A percentile compares a stretch with the other conserved stretches of the same genome.
Conservation (phyloP, 2,797 vertebrate species). For the Telmatherina bonti region DNA sequence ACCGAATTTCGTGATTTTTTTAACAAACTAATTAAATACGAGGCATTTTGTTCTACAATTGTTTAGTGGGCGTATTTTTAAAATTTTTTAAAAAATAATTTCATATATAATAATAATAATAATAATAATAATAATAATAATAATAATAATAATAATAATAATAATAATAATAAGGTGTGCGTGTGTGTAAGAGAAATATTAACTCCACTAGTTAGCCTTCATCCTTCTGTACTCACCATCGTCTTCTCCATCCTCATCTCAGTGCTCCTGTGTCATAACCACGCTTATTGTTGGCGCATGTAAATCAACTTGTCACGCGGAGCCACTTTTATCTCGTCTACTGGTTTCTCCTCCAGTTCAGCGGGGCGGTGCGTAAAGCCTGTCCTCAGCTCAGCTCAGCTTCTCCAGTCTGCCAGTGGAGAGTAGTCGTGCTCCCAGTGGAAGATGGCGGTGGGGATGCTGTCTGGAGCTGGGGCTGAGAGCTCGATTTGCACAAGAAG, state of each 20-base stretch:
- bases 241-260: background rate
- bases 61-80: too few species aligned
- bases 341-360: constrained; percentile 14
- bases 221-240: too few species aligned
- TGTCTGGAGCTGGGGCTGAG: constrained; percentile 71
- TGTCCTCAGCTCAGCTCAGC: constrained; percentile 49
- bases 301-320: constrained; percentile 26
- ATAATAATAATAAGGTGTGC: too few species aligned
- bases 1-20: too few species aligned
- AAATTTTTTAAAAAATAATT: too few species aligned
- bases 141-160: too few species aligned
- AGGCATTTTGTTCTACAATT: too few species aligned
- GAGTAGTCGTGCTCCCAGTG: constrained; percentile 76
- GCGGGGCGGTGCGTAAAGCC: constrained; percentile 54
- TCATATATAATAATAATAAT: too few species aligned
- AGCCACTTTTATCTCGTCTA: background rate
- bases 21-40: too few species aligned
- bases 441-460: constrained; percentile 92
- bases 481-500: constrained; percentile 64
- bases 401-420: constrained; percentile 67
- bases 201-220: too few species aligned
- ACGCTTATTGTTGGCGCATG: background rate
- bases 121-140: too few species aligned
- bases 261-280: background rate
- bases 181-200: too few species aligned